A percentile compares a stretch with the other conserved stretches of the same genome.
These are phyloP conservation scores for Spermophilus dauricus DNA, from an alignment of 2,113 vertebrate genomes.

Conservation along the genomic window DNA sequence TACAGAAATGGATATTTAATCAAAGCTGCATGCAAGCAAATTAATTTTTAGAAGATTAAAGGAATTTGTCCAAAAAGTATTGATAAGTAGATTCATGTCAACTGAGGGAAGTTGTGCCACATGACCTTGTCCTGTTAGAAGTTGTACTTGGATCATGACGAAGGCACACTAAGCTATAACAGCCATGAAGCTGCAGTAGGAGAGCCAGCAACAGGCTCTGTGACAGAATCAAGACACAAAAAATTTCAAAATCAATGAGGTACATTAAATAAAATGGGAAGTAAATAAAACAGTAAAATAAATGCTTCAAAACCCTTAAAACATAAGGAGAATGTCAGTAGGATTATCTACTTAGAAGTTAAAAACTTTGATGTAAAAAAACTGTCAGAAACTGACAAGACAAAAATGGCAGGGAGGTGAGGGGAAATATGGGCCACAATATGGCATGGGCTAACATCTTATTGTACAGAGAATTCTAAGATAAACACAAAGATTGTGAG, in stretches of 20 bases:
- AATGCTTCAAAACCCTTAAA: neutral
- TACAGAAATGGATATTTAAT: neutral
- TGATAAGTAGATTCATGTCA: neutral
- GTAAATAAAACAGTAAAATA: neutral
- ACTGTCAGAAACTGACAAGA: neutral
- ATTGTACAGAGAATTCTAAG: neutral
- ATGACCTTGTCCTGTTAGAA: neutral
- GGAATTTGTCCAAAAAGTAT: neutral
- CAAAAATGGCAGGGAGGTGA: neutral
- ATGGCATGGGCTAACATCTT: neutral
- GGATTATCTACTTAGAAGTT: neutral
- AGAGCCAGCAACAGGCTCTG: neutral
- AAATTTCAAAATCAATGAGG: neutral
- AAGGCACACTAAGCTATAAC: neutral
- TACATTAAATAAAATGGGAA: neutral
- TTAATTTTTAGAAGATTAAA: conserved; percentile 42
- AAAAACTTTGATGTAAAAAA: conserved; percentile 3
- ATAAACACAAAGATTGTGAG: neutral
- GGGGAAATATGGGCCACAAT: neutral
- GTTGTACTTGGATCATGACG: neutral
- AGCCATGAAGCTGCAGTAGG: neutral
- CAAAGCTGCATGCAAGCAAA: neutral
- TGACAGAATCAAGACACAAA: neutral
- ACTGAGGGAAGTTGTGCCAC: neutral
- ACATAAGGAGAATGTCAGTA: neutral